Base-by-base conservation (phyloP, 1,140 invertebrate species). In the Dreissena polymorpha region DNA sequence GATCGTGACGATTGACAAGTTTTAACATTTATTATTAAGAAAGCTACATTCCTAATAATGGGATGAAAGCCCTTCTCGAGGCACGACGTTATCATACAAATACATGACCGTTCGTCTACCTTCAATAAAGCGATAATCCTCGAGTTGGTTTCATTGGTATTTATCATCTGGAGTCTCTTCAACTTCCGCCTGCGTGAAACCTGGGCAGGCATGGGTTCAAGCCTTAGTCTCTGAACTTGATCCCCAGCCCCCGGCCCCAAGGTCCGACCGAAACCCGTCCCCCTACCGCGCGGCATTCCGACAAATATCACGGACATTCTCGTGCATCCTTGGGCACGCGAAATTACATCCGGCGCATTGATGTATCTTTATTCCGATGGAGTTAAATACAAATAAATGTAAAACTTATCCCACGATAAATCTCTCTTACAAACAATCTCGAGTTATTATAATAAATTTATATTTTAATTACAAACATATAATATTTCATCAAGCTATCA, bases 61-160 rank as follows among this genome's bases (percentile, higher is more conserved):
- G 39, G 39, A 39, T 39, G 39, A 39, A 39, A 39, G 2, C 39
- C 39, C 39, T 8, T 39, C 39, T 39, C 39, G 8, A 39, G 39
- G 39, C 39, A 39, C 3, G 39, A 8, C 39, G 39, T 39, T 39
- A 39, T 39, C 39, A 39, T 39, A 39, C 39, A 39, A 39, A 39
- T 39, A 39, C 39, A 39, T 39, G 39, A 39, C 39, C 8, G 39
- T 39, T 39, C 39, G 50, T 1, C n/a, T 71, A 80, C 78, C 78
- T 80, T 80, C 8, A 80, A 65, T 25, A 80, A 29, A 21, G 78
- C 51, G 23, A 80, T 21, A 80, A 80, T 72, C 78, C 78, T 55
- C 7, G 78, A 50, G 50, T 80, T 72, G 16, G 78, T 80, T 51
- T 80, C 78, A 10, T 23, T 57, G 39, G 49, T 6, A 53, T 78